Evolutionary conservation across 35 echinoderm and acorn worm genomes (phyloP), one percentile per base, ranked within the genome.

Genomic region (Strongylocentrotus purpuratus): DNA sequence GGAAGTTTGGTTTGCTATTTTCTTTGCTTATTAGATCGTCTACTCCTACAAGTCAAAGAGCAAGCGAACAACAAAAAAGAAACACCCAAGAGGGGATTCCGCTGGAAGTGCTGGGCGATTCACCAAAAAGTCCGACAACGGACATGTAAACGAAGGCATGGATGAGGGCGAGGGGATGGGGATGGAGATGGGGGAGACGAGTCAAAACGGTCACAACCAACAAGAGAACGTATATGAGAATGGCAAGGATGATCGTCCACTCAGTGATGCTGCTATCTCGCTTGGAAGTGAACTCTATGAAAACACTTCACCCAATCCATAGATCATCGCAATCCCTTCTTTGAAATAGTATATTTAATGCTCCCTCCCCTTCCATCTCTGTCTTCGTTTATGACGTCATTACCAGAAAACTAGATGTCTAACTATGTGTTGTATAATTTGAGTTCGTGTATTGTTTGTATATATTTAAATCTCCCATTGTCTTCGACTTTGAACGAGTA

Each of bases 91-190:
- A 93, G 11, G 12, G 32, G 13, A 93, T 93, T 22, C 91, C 91
- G 46, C 91, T 93, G 46, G 22, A 93, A 22, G 31, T 15, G 14
- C 0, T 93, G 91, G 91, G 17, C 46, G 91, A 33, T 93, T 52
- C 91, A 22, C 91, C 47, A 18, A 47, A 58, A 47, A 46, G 41
- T 18, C 46, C 47, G 91, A 93, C 91, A 93, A 93, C 91, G 91
- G 91, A 93, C 91, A 93, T 93, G n/a, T 93, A 58, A 93, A 93
- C 91, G 91, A 93, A 58, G 91, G 91, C 91, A 48, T 92, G 91
- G 50, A 11, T 5, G 50, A 55, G 50, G 50, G 14, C 50, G 50
- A 15, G 9, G 14, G 14, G 9, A 12, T 7, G 48, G 48, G 48
- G 48, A 55, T 59, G 11, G 91, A 93, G 91, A 93, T 93, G 91